Base-by-base conservation (phyloP, 2,888 invertebrate genomes). In the Zhuqinia jingwanae region DNA sequence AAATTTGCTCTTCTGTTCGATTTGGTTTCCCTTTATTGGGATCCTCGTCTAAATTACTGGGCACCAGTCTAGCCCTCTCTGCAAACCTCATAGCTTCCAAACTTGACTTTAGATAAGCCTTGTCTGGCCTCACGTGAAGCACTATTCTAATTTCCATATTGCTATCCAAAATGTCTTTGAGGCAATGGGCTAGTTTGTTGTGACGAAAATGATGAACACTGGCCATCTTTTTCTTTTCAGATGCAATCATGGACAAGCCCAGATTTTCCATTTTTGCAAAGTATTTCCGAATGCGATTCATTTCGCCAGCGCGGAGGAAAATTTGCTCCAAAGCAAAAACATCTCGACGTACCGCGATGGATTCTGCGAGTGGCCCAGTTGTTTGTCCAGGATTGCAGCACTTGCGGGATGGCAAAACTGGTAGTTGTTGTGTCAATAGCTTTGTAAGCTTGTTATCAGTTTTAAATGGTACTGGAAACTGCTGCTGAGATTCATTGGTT, bases 251-350 rank as follows among this genome's bases (percentile, higher is more conserved):
- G 1, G 85, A 75, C 45, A 88, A 70, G 10, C 88, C 88, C 0
- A 88, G 50, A 22, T 77, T 65, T 60, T 88, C 76, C n/a, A 87
- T 17, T 70, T 84, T 83, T 11, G 17, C 5, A 58, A 89, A 88
- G 27, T 88, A 81, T 20, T 82, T 82, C 10, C 30, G 45, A 27
- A 89, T 27, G 60, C 76, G 73, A 20, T 63, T 50, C 22, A 86
- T 25, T 27, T 87, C 77, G 63, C 86, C 87, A 13, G 89, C 87
- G 45, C 84, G 83, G 13, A 85, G 87, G 77, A 90, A 89, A 79
- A 91, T 89, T 79, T 90, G 90, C 56, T 89, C 90, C 22, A 91
- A 58, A 60, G 88, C 90, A n/a, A 84, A 88, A 20, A 91, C 65
- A 53, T 91, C 91, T 17, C 89, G 88, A 0, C 90, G 90, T 27